phyloP scores from a whole-genome alignment of 2,888 invertebrate genomes.

The Parasteatoda lunata region DNA sequence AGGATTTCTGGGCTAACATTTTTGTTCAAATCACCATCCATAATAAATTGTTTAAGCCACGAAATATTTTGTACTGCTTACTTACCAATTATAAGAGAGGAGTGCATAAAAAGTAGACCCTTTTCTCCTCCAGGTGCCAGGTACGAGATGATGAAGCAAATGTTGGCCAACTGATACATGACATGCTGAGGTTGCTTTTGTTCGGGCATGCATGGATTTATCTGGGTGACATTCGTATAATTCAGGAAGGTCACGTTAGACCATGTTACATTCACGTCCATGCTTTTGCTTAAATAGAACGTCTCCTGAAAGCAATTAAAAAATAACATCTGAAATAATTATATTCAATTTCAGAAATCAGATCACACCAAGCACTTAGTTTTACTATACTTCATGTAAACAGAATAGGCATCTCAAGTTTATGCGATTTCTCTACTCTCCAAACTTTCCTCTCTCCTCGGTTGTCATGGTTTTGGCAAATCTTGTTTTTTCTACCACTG shows the following conservation, averaged over 20 bases:
- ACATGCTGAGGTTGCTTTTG: slow-evolving; percentile 85
- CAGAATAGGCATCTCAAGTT: too few relatives aligned
- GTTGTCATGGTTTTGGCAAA: too few relatives aligned
- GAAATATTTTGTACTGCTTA: too few relatives aligned
- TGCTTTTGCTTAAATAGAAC: neutral
- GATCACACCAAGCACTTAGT: too few relatives aligned
- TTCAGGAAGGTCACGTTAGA: neutral
- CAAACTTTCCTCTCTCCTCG: too few relatives aligned
- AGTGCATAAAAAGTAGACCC: slow-evolving; percentile 88
- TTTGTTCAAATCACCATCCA: neutral
- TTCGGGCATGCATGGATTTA: slow-evolving; percentile 78
- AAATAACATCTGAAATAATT: too few relatives aligned
- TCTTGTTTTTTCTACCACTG: too few relatives aligned
- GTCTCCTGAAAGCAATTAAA: too few relatives aligned
- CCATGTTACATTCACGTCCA: neutral
- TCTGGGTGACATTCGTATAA: slow-evolving; percentile 70
- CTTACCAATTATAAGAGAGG: slow-evolving; percentile 85
- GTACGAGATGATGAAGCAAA: slow-evolving; percentile 86
- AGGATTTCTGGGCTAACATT: neutral
- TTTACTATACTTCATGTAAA: too few relatives aligned
- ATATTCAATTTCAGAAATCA: too few relatives aligned
- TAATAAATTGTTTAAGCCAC: too few relatives aligned
- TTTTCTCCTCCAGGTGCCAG: slow-evolving; percentile 85
- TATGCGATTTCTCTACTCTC: too few relatives aligned
- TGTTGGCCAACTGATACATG: slow-evolving; percentile 83